phyloP scores from a whole-genome alignment of 2,888 invertebrate species.

The Tetrapedia diversipes region DNA sequence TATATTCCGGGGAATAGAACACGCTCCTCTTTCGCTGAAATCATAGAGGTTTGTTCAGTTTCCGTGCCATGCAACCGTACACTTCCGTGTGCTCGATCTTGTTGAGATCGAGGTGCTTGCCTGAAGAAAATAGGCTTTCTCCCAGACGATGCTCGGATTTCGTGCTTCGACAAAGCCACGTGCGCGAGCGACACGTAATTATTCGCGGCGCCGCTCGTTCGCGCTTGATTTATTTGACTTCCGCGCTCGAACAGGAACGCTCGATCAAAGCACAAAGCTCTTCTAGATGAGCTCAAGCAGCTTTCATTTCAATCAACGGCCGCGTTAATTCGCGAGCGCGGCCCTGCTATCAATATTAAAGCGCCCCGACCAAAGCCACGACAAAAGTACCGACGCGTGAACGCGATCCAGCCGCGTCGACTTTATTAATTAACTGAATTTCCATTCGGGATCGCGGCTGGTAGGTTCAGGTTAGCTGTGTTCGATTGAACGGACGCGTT shows the following conservation, averaged over 20 bases:
- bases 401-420: not conserved
- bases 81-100: not conserved
- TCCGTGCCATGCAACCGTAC: no score
- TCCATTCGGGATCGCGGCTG: not conserved
- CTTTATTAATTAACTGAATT: conserved; percentile 30
- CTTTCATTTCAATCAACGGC: conserved; percentile 48
- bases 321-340: conserved; percentile 32
- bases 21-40: not conserved
- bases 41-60: not conserved
- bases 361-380: not conserved
- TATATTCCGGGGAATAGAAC: no score
- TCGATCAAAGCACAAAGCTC: conserved; percentile 51
- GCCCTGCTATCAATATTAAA: conserved; percentile 21
- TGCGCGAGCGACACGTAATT: conserved; percentile 63
- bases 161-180: conserved; percentile 62
- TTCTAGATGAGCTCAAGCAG: conserved; percentile 44
- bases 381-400: conserved; percentile 10
- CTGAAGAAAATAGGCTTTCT: conserved; percentile 31
- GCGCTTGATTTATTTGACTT: conserved; percentile 66
- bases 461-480: no score
- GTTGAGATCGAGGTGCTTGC: conserved; percentile 16
- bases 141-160: conserved; percentile 43
- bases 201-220: conserved; percentile 49
- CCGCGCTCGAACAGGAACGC: conserved; percentile 36
- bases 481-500: conserved; percentile 3